Conservation (phyloP, 2,797 vertebrate genomes). For the Eulemur mongoz region DNA sequence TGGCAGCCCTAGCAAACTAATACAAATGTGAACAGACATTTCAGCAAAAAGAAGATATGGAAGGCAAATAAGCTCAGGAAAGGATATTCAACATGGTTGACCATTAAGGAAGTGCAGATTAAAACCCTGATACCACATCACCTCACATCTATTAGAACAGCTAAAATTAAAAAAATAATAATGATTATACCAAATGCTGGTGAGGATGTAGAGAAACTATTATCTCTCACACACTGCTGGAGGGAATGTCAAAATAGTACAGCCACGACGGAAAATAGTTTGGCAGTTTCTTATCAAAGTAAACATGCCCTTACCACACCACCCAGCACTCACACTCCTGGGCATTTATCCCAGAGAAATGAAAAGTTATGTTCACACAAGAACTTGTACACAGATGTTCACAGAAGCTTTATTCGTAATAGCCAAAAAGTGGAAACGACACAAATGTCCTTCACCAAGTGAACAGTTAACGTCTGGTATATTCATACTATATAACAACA, state of each 20-base stretch:
- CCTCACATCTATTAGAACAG: background rate
- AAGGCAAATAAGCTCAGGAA: background rate
- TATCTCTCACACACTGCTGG: background rate
- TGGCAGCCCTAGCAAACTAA: background rate
- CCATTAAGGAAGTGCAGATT: background rate
- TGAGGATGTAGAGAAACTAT: background rate
- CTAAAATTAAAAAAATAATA: background rate
- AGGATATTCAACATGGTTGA: background rate
- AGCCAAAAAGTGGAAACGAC: background rate
- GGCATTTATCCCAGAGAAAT: background rate
- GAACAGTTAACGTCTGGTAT: background rate
- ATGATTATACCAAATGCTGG: background rate
- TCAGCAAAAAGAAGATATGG: background rate
- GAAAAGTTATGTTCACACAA: background rate
- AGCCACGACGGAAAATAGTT: background rate
- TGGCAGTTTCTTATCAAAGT: background rate
- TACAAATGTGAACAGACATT: background rate
- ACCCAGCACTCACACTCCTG: background rate
- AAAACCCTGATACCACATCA: background rate
- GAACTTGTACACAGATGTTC: background rate
- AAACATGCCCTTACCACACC: background rate
- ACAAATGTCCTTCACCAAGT: background rate
- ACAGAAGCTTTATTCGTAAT: background rate
- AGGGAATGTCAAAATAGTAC: background rate
- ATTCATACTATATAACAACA: background rate